Evolutionary conservation across 2,797 vertebrate species (phyloP).

Genomic region (Simalia tracyae): DNA sequence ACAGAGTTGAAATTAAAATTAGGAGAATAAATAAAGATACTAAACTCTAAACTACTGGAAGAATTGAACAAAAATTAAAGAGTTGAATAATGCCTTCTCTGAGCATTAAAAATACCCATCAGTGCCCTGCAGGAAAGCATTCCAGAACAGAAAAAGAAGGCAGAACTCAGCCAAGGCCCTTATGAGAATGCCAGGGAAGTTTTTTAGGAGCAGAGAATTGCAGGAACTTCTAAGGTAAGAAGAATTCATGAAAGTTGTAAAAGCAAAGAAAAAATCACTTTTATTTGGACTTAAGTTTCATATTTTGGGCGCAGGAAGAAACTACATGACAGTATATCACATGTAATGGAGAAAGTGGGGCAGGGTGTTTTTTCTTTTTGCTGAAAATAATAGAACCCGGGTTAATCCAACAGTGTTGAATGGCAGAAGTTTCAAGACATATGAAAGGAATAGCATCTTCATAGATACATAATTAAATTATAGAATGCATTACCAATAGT

Average conservation of each 20-base stretch:
- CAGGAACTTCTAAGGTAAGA: not conserved
- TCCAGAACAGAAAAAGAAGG: not conserved
- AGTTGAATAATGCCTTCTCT: not conserved
- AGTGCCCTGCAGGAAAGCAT: not conserved
- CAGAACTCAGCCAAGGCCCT: not conserved
- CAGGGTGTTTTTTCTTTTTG: not conserved
- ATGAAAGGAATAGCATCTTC: not conserved
- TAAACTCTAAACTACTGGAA: constrained; percentile 20
- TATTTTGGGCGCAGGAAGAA: not conserved
- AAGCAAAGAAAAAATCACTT: not conserved
- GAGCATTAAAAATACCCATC: not conserved
- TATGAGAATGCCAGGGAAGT: not conserved
- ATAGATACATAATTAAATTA: not conserved
- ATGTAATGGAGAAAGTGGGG: not conserved
- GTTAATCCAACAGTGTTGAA: not conserved
- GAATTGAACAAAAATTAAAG: not conserved
- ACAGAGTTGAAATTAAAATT: not conserved
- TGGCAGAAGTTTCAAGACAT: not conserved
- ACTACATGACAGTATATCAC: not conserved
- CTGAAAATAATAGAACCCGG: not conserved
- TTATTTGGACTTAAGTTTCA: no score
- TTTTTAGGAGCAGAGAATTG: not conserved
- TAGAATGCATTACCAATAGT: not conserved
- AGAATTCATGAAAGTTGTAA: not conserved
- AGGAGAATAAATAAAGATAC: not conserved